These are phyloP conservation scores for Drosophila santomea DNA, from an alignment of 1,140 invertebrate genomes.

Conservation along the genomic window DNA sequence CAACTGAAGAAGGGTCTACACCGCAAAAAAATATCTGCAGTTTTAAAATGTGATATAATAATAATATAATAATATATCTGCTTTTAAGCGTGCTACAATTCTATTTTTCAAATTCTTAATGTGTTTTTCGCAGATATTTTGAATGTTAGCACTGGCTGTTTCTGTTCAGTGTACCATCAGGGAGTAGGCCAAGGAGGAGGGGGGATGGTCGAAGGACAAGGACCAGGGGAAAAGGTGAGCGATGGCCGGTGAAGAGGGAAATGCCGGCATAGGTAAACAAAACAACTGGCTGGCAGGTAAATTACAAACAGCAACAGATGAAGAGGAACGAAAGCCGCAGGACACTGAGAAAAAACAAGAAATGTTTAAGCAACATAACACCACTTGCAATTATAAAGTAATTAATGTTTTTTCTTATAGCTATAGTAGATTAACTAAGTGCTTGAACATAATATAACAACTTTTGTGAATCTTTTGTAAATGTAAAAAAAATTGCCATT, in stretches of 20 bases:
- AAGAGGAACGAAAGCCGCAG: conserved; percentile 1
- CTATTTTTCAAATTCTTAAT: too few species aligned
- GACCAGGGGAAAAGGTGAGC: conserved; percentile 9
- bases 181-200: conserved; percentile 4
- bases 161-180: neutral
- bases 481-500: neutral
- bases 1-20: conserved; percentile 11
- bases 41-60: too few species aligned
- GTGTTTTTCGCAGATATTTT: too few species aligned
- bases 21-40: neutral
- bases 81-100: too few species aligned
- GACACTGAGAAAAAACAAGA: conserved; percentile 7
- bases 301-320: conserved; percentile 53
- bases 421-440: too few species aligned
- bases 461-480: neutral
- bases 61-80: too few species aligned
- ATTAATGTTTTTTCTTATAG: neutral
- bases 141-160: neutral
- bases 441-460: too few species aligned
- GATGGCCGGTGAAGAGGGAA: conserved; percentile 25
- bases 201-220: conserved; percentile 7
- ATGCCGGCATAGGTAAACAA: conserved; percentile 50
- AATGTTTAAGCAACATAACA: too few species aligned
- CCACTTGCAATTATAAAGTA: too few species aligned
- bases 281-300: conserved; percentile 61